Evolutionary conservation across 2,797 vertebrate species (phyloP), one percentile per base, ranked within the genome.

Genomic region (Moxostoma hubbsi): DNA sequence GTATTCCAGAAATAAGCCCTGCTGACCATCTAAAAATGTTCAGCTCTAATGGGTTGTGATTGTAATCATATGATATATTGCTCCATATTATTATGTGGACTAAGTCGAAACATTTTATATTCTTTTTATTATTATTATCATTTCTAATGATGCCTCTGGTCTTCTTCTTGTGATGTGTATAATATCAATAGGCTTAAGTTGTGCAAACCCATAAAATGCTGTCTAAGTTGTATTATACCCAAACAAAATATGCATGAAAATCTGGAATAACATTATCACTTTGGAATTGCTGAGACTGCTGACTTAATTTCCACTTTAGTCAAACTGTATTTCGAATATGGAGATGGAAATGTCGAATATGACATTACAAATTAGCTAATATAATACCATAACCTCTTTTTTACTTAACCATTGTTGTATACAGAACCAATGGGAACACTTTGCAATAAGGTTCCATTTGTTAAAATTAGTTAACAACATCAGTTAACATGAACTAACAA

Each of bases 331-430:
- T 50, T 24, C 6, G 7, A n/a, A 50, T 73, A 50, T 50, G 16
- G 59, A 61, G 12, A 24, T 24, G 24, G 24, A 24, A 24, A 24
- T 24, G 24, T 24, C 24, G 24, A 24, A 24, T 16, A 13, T 13
- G 24, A 55, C 11, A 18, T 65, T 46, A 54, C 55, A 3, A 1
- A 24, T 24, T 24, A 53, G 18, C 10, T 18, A 64, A 24, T 18
- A 46, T 64, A 54, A 75, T 54, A 16, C 6, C 7, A 73, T 12
- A 16, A 61, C 55, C 54, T 58, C 51, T 61, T 54, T 73, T 15
- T 36, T 36, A 36, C 49, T 24, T 5, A 36, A 49, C 51, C 16
- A 58, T 10, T 46, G 58, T 65, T 75, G 10, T 45, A 15, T 46
- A n/a, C 50, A 64, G 18, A 65, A 36, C 36, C 36, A 36, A 0